These are phyloP conservation scores for Ctenodactylus gundi DNA, from an alignment of 2,113 vertebrate species.

Conservation along the genomic window DNA sequence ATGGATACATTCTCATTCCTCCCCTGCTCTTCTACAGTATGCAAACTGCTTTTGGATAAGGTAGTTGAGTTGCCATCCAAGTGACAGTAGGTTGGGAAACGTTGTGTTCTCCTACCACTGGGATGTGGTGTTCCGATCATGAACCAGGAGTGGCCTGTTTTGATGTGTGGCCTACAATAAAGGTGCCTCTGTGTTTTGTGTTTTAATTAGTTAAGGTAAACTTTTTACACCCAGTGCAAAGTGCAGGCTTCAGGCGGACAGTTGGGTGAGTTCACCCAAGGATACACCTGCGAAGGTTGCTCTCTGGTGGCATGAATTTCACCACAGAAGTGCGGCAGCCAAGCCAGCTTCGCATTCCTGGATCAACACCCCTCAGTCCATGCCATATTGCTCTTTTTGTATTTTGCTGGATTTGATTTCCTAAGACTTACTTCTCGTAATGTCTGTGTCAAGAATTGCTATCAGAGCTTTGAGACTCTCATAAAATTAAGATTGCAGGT, in stretches of 20 bases:
- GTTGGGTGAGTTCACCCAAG: background rate
- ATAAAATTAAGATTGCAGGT: background rate
- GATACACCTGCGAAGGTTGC: accelerated
- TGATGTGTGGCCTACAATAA: background rate
- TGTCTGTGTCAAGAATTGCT: background rate
- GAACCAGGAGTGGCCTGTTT: background rate
- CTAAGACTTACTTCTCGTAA: background rate
- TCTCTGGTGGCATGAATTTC: background rate
- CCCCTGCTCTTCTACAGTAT: background rate
- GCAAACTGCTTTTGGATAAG: background rate
- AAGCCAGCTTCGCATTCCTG: background rate
- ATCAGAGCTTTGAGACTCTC: background rate
- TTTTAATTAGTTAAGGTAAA: background rate
- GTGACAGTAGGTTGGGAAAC: background rate
- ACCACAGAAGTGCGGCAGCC: background rate
- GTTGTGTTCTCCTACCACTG: background rate
- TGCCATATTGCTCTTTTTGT: background rate
- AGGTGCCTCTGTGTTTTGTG: background rate
- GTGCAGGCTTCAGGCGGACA: background rate
- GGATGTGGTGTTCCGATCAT: background rate
- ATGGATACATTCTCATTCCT: too few species aligned
- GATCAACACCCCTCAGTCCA: background rate
- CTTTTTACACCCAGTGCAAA: background rate
- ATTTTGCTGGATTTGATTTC: background rate
- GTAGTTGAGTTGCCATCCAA: background rate